phyloP scores from a whole-genome alignment of 1,140 invertebrate species.

The Thereuonema tuberculata region DNA sequence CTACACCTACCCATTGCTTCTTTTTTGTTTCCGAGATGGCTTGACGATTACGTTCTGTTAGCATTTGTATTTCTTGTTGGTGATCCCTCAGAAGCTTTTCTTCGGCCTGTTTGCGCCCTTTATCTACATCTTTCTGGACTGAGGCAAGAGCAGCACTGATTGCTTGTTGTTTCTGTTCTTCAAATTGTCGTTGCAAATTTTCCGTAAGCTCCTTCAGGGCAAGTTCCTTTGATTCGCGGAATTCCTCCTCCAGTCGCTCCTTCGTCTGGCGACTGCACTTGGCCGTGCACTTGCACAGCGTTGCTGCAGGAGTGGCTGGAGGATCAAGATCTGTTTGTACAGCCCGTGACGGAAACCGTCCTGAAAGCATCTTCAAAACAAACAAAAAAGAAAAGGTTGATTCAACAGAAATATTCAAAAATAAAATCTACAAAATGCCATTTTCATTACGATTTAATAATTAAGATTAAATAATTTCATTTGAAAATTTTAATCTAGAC shows the following conservation, averaged over 20 bases:
- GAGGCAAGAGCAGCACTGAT: conserved; percentile 24
- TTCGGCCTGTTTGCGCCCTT: conserved; percentile 37
- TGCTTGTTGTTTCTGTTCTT: conserved; percentile 21
- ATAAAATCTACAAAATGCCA: too few species aligned
- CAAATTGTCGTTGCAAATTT: conserved; percentile 26
- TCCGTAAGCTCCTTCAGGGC: conserved; percentile 29
- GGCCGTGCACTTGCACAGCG: conserved; percentile 6
- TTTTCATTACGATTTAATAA: too few species aligned
- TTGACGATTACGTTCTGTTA: conserved; percentile 51
- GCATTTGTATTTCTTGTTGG: conserved; percentile 46
- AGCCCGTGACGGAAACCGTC: background rate
- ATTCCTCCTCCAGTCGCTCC: conserved; percentile 25
- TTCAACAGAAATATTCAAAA: too few species aligned
- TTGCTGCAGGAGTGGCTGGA: background rate
- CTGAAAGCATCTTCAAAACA: background rate
- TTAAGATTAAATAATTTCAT: too few species aligned
- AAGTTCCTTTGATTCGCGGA: conserved; percentile 25
- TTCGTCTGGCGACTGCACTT: conserved; percentile 16
- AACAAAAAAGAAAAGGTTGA: background rate
- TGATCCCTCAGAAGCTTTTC: conserved; percentile 50
- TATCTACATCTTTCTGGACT: conserved; percentile 33
- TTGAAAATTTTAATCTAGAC: too few species aligned
- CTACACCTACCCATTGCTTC: conserved; percentile 61
- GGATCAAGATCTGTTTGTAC: background rate
- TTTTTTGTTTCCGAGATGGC: conserved; percentile 61